Percentiles rank a stretch among this genome's conserved stretches.
These are phyloP conservation scores for Euplexia lucipara DNA, from an alignment of 2,888 invertebrate genomes.

Conservation along the genomic window DNA sequence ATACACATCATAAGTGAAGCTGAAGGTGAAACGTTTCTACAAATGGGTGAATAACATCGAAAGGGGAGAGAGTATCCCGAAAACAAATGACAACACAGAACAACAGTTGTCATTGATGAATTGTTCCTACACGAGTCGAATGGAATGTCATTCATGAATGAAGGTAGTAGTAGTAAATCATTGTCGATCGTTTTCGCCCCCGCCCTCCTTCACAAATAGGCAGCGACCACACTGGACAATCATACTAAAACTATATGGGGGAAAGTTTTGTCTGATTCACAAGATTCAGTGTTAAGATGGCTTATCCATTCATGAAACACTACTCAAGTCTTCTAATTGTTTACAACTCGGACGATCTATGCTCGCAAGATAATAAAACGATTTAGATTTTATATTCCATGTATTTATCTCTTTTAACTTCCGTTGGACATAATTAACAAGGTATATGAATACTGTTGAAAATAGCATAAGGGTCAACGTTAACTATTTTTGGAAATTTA, in stretches of 20 bases:
- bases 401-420: background rate
- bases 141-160: slow-evolving; percentile 76
- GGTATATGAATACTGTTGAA: too few relatives aligned
- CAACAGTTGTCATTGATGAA: slow-evolving; percentile 78
- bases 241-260: slow-evolving; percentile 35
- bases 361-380: background rate
- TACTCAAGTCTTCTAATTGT: background rate
- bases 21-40: slow-evolving; percentile 46
- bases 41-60: slow-evolving; percentile 46
- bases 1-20: slow-evolving; percentile 46
- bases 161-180: slow-evolving; percentile 76
- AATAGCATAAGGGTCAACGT: too few relatives aligned
- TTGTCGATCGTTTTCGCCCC: slow-evolving; percentile 66
- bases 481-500: too few relatives aligned
- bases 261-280: slow-evolving; percentile 28
- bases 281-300: slow-evolving; percentile 3
- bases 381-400: background rate
- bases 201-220: slow-evolving; percentile 45
- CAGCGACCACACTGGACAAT: slow-evolving; percentile 24
- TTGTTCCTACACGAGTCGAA: slow-evolving; percentile 64
- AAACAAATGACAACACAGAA: slow-evolving; percentile 72
- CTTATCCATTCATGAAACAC: slow-evolving; percentile 6
- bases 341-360: too few relatives aligned
- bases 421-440: background rate
- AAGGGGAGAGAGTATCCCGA: slow-evolving; percentile 46